Conservation (phyloP, 2,113 vertebrate genomes). For the Gallinago undulata region DNA sequence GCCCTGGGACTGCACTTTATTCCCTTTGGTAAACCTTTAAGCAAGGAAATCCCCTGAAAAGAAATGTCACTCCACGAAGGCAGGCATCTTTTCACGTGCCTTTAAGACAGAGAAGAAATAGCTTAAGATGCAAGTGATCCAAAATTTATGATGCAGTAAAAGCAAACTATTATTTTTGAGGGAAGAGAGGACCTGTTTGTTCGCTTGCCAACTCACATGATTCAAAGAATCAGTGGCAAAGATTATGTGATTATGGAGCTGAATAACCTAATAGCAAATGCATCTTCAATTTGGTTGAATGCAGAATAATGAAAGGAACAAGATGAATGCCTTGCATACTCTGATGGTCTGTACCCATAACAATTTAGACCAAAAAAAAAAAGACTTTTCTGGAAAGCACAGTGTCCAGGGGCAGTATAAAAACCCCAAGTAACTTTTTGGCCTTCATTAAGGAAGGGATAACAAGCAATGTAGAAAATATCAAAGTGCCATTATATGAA, state of each 20-base stretch:
- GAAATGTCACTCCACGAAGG: not conserved
- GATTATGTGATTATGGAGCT: not conserved
- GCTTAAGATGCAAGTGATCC: not conserved
- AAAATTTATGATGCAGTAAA: not conserved
- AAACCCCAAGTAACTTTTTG: not conserved
- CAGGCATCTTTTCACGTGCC: not conserved
- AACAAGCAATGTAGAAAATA: constrained; percentile 11
- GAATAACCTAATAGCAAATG: constrained; percentile 20
- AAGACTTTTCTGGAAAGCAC: not conserved
- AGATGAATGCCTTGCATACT: not conserved
- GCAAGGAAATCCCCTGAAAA: not conserved
- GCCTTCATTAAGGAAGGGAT: not conserved
- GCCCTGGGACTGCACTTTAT: not conserved
- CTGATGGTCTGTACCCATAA: not conserved
- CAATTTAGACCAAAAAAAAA: not conserved
- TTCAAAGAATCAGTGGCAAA: not conserved
- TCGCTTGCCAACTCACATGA: not conserved
- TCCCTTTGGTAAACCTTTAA: not conserved
- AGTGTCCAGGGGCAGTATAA: not conserved
- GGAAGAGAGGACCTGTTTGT: not conserved
- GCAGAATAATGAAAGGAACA: not conserved
- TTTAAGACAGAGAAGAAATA: not conserved
- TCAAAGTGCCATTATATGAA: not conserved
- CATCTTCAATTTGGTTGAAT: not conserved
- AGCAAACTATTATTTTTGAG: not conserved